Evolutionary conservation across 1,140 invertebrate genomes (phyloP).

Genomic region (Euborellia annulipes): DNA sequence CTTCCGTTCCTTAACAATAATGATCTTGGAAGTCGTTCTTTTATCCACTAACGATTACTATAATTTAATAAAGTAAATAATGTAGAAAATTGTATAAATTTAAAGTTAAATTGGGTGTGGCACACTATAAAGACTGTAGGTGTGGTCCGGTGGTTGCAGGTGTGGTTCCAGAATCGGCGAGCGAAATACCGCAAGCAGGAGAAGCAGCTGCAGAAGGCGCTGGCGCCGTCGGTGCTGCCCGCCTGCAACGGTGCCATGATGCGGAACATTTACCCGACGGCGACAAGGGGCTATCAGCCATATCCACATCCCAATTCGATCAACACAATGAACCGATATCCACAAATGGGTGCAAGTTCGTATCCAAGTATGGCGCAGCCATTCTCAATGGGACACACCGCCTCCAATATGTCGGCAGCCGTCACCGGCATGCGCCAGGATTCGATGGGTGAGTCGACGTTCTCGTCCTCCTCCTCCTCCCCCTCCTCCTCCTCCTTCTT

Average conservation of each 20-base stretch:
- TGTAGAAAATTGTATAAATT: too few relatives aligned
- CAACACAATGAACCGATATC: slow-evolving; percentile 87
- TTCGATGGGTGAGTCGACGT: slow-evolving; percentile 71
- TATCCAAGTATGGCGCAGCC: slow-evolving; percentile 86
- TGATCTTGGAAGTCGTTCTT: too few relatives aligned
- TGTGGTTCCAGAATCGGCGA: slow-evolving; percentile 96
- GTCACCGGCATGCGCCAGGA: slow-evolving; percentile 74
- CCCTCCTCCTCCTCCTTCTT: too few relatives aligned
- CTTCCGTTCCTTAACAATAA: too few relatives aligned
- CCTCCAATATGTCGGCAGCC: slow-evolving; percentile 67
- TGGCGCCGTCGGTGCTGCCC: slow-evolving; percentile 69
- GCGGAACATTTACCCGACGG: slow-evolving; percentile 89
- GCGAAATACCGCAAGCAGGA: slow-evolving; percentile 97
- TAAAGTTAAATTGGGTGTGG: too few relatives aligned
- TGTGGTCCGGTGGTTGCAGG: too few relatives aligned
- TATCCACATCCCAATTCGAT: slow-evolving; percentile 71
- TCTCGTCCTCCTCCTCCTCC: too few relatives aligned
- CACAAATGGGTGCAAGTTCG: slow-evolving; percentile 80
- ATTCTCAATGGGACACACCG: slow-evolving; percentile 81
- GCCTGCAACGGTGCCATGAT: slow-evolving; percentile 94
- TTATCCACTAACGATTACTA: too few relatives aligned
- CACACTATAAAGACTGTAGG: too few relatives aligned
- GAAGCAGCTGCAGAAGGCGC: slow-evolving; percentile 90
- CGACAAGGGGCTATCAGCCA: slow-evolving; percentile 71
- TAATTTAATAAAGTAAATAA: too few relatives aligned